Conservation (phyloP, 2,797 vertebrate species). For the Anas bahamensis region DNA sequence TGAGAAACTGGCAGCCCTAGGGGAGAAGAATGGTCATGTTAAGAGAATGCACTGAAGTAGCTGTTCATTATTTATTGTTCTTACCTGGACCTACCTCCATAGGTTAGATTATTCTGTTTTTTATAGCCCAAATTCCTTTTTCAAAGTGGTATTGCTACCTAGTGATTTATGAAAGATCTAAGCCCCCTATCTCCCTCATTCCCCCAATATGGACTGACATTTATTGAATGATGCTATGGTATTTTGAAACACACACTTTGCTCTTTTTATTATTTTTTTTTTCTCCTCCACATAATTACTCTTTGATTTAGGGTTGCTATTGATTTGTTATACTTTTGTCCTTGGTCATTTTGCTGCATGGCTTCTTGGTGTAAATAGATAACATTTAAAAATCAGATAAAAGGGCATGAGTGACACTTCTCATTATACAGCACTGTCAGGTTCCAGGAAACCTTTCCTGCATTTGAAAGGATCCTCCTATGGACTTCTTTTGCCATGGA, state of each 20-base stretch:
- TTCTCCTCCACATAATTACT: neutral
- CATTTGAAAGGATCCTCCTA: constrained; percentile 3
- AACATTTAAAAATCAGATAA: constrained; percentile 9
- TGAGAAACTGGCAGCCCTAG: neutral
- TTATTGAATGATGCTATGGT: neutral
- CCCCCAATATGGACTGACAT: neutral
- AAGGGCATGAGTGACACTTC: constrained; percentile 3
- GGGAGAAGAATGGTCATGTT: neutral
- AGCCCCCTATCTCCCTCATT: too few species aligned
- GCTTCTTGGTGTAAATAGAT: constrained; percentile 19
- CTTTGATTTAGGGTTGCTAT: constrained; percentile 25
- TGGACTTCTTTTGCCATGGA: constrained; percentile 32
- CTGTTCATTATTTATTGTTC: neutral
- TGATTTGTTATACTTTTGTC: constrained; percentile 23
- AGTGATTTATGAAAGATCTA: neutral
- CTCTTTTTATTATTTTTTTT: neutral
- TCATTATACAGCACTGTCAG: neutral
- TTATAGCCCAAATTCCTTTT: neutral
- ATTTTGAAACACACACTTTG: neutral
- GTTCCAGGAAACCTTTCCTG: constrained; percentile 11
- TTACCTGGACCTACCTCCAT: neutral
- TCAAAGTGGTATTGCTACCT: neutral
- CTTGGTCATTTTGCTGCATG: constrained; percentile 12
- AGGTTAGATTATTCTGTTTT: neutral
- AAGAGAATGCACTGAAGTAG: neutral